These are phyloP conservation scores for Boleophthalmus pectinirostris DNA, from an alignment of 2,113 vertebrate genomes.

Conservation along the genomic window DNA sequence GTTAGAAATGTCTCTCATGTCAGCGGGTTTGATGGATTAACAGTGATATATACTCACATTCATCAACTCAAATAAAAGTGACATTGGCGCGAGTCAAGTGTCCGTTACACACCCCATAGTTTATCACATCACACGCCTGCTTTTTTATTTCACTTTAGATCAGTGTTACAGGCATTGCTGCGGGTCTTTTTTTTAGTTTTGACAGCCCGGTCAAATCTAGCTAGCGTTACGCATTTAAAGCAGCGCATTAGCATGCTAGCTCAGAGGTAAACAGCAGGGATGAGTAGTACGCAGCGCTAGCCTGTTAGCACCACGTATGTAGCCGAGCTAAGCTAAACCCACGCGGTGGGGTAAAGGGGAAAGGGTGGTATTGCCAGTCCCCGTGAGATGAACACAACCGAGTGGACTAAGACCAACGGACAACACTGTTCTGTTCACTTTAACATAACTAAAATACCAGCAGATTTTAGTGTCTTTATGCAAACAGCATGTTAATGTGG, in stretches of 20 bases:
- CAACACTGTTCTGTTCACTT: background rate
- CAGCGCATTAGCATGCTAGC: slow-evolving; percentile 38
- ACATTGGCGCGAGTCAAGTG: slow-evolving; percentile 26
- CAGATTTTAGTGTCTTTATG: background rate
- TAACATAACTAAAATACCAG: background rate
- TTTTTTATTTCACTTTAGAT: background rate
- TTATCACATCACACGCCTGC: background rate
- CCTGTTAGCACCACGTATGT: slow-evolving; percentile 55
- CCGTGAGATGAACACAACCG: background rate
- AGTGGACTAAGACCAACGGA: background rate
- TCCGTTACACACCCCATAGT: slow-evolving; percentile 21
- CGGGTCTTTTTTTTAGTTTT: background rate
- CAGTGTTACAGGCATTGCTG: background rate
- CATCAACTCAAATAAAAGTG: slow-evolving; percentile 32
- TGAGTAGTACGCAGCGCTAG: slow-evolving; percentile 31
- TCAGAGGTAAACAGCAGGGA: background rate
- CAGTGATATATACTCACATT: slow-evolving; percentile 44
- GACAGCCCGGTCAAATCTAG: slow-evolving; percentile 19
- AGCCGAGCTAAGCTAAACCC: slow-evolving; percentile 72
- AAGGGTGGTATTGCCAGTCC: slow-evolving; percentile 4
- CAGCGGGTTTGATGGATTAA: slow-evolving; percentile 24
- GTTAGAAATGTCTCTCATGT: slow-evolving; percentile 1
- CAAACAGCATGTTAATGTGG: slow-evolving; percentile 41
- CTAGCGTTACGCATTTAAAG: slow-evolving; percentile 8
- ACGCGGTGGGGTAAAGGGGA: slow-evolving; percentile 54